These are phyloP conservation scores for Perizoma affinitatum DNA, from an alignment of 2,888 invertebrate genomes.

Conservation along the genomic window DNA sequence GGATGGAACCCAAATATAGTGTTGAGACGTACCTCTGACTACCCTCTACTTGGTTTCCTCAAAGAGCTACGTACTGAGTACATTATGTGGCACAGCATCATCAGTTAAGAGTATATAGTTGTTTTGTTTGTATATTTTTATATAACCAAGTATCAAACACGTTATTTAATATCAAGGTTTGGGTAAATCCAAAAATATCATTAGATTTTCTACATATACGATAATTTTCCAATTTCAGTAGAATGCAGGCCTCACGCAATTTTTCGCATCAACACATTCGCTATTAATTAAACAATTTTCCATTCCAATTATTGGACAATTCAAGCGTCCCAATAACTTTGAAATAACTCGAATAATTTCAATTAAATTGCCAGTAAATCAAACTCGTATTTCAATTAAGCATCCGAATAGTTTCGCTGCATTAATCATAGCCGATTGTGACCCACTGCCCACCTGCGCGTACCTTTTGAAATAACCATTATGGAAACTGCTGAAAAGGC, in stretches of 20 bases:
- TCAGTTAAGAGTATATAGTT: no score
- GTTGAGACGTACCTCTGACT: no score
- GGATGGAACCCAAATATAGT: no score
- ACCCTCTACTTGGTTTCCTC: no score
- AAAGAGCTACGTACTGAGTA: no score
- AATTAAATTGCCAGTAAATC: slow-evolving; percentile 63
- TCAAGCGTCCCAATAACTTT: slow-evolving; percentile 28
- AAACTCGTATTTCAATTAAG: slow-evolving; percentile 63
- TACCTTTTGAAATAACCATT: slow-evolving; percentile 4
- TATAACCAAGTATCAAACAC: no score
- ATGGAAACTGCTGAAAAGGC: not conserved
- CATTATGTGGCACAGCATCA: no score
- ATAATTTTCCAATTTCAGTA: not conserved
- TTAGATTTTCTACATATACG: no score
- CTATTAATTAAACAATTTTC: slow-evolving; percentile 27
- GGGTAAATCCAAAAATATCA: no score
- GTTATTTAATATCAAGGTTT: no score
- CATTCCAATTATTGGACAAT: slow-evolving; percentile 43
- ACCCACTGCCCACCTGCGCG: slow-evolving; percentile 31
- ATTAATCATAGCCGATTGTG: slow-evolving; percentile 61
- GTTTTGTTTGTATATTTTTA: no score
- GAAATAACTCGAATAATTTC: slow-evolving; percentile 48
- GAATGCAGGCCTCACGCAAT: slow-evolving; percentile 11
- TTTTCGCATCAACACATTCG: slow-evolving; percentile 22
- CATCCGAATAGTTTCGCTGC: slow-evolving; percentile 57